phyloP scores from a whole-genome alignment of 1,140 invertebrate species.

The Rhyacophila brunnea region DNA sequence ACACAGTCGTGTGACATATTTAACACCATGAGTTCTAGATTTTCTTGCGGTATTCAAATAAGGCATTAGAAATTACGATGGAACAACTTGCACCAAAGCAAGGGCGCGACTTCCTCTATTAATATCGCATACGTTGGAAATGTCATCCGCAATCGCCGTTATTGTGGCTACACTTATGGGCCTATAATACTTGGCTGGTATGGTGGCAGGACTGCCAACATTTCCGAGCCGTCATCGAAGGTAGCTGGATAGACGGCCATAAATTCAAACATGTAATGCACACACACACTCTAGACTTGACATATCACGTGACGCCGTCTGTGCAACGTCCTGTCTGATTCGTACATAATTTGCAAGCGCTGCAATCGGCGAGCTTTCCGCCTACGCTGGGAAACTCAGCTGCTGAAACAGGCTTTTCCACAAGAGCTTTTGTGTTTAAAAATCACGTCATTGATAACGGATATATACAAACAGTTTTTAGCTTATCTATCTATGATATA shows the following conservation, averaged over 20 bases:
- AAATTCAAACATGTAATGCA: conserved; percentile 22
- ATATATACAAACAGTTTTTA: too few relatives aligned
- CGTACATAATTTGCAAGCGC: conserved; percentile 32
- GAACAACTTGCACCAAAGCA: too few relatives aligned
- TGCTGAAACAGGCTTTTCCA: too few relatives aligned
- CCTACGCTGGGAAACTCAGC: conserved; percentile 1
- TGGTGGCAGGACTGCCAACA: conserved; percentile 11
- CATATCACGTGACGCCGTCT: conserved; percentile 29
- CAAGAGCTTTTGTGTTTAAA: too few relatives aligned
- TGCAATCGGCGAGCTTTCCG: conserved; percentile 8
- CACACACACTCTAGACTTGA: conserved; percentile 20
- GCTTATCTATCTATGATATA: too few relatives aligned
- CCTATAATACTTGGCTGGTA: not conserved
- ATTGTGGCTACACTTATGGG: conserved; percentile 3
- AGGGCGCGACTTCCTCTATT: conserved; percentile 4
- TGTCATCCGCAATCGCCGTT: conserved; percentile 18
- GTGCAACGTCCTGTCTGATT: conserved; percentile 6
- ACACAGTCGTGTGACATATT: too few relatives aligned
- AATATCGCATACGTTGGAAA: conserved; percentile 21
- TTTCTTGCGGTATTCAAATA: too few relatives aligned
- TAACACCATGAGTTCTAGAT: too few relatives aligned
- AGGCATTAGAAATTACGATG: too few relatives aligned
- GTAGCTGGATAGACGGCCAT: conserved; percentile 24
- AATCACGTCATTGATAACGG: too few relatives aligned
- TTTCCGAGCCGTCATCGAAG: conserved; percentile 23